Conservation (phyloP, 2,113 vertebrate genomes). For the Tetrao urogallus region DNA sequence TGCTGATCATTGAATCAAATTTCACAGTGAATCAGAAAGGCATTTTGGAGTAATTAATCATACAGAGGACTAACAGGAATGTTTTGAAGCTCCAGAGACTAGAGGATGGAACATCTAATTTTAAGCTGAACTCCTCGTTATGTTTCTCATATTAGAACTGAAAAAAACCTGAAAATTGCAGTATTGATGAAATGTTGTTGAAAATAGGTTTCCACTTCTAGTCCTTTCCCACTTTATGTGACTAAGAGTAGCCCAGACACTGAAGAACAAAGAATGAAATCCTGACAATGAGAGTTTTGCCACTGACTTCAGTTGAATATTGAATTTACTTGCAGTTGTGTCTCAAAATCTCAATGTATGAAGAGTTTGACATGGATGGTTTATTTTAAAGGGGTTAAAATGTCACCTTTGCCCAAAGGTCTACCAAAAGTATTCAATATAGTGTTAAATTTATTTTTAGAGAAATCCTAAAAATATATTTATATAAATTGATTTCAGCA, state of each 20-base stretch:
- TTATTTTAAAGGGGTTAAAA: background rate
- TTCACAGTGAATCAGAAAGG: background rate
- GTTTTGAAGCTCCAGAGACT: background rate
- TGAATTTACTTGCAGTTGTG: background rate
- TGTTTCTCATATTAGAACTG: background rate
- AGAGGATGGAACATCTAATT: background rate
- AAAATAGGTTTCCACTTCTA: background rate
- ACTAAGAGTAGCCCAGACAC: background rate
- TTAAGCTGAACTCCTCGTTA: background rate
- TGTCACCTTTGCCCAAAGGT: background rate
- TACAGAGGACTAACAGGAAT: background rate
- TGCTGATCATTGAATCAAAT: background rate
- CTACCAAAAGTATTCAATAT: background rate
- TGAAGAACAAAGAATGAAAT: background rate
- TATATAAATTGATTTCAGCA: background rate
- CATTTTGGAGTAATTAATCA: background rate
- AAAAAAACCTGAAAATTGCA: background rate
- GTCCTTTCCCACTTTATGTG: background rate
- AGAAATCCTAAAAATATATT: background rate
- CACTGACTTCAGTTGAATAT: background rate
- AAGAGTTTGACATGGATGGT: background rate
- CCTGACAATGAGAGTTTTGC: background rate
- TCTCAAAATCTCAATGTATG: background rate
- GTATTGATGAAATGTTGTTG: background rate
- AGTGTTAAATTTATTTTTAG: background rate